Base-by-base conservation (phyloP, 2,888 invertebrate genomes). In the Steromphala cineraria region DNA sequence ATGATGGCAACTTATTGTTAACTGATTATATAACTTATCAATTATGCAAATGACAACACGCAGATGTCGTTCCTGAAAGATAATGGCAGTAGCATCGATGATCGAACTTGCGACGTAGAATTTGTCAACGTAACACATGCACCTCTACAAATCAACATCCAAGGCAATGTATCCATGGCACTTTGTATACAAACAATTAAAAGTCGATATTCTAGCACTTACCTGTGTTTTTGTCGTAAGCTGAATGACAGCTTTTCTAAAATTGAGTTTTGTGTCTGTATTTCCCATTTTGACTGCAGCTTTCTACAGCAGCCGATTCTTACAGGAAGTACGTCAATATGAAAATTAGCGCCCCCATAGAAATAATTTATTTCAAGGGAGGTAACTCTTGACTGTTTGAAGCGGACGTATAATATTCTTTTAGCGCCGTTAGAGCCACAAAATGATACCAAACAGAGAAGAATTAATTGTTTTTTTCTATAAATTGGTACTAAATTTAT, bases 241-340 rank as follows among this genome's bases (percentile, higher is more conserved):
- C 93, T 99, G 99, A 76, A 99, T 97, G 76, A 99, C 98, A 88
- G 99, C 99, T 94, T 99, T 99, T 84, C 99, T 96, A 94, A 99
- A 99, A 94, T 98, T 98, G 85, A 99, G 94, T 95, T 99, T 99
- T 83, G 99, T 98, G 94, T 99, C 99, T 83, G 98, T 96, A 95
- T 99, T 99, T 89, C 99, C 99, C 99, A 99, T 99, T 77, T 19
- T 17, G 28, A 40, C 56, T 24, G n/a, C 78, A 75, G 75, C 76
- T 53, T 28, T 19, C 36, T n/a, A 15, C 31, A 74, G 76, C 75
- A 78, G 74, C 62, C 67, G 74, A 75, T 78, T 78, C 46, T 62
- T 36, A 83, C 80, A 80, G 86, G 86, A 86, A 84, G 79, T 86
- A 80, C 86, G 86, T 86, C 86, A 86, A 53, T 46, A 46, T 17